Evolutionary conservation across 2,888 invertebrate species (phyloP), one percentile per base, ranked within the genome.

Genomic region (Eristalis intricaria): DNA sequence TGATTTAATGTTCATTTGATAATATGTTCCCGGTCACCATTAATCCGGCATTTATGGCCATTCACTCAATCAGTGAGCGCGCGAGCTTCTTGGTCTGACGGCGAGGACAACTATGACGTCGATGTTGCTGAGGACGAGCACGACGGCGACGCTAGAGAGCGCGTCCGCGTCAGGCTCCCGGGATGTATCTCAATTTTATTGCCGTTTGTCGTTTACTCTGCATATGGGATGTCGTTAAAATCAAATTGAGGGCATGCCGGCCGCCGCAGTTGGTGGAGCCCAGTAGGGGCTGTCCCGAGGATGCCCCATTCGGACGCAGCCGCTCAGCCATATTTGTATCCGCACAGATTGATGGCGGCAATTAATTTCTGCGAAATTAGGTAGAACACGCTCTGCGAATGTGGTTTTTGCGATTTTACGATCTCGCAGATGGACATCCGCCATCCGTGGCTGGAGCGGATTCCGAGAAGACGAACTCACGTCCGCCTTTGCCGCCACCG

Each of bases 11-110:
- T 76, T 81, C 73, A 84, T 84, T 88, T 88, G 76, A 77, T 88
- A 88, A 88, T 88, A 88, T 77, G 88, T 88, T 88, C 70, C 63
- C 70, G 81, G 84, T 84, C 88, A 84, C 88, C 84, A 88, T 88
- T 84, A 88, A 84, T 78, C 29, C 70, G 73, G 61, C 79, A 73
- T 84, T 84, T 77, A 84, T 77, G 84, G 65, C 38, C 65, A 61
- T 29, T 85, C 82, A 77, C 73, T 86, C 81, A 86, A 82, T 82
- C 82, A 75, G 68, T 66, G 79, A 40, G 65, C 71, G 77, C 60
- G 38, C 43, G 76, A 71, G 60, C 32, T 29, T 29, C 29, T 29
- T 61, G 23, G 35, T 38, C 29, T 29, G 13, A 60, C 43, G 22
- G 35, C 19, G 61, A 19, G 56, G 60, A 43, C 65, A 35, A 13